Base-by-base conservation (phyloP, 2,888 invertebrate genomes). In the Tinea trinotella region DNA sequence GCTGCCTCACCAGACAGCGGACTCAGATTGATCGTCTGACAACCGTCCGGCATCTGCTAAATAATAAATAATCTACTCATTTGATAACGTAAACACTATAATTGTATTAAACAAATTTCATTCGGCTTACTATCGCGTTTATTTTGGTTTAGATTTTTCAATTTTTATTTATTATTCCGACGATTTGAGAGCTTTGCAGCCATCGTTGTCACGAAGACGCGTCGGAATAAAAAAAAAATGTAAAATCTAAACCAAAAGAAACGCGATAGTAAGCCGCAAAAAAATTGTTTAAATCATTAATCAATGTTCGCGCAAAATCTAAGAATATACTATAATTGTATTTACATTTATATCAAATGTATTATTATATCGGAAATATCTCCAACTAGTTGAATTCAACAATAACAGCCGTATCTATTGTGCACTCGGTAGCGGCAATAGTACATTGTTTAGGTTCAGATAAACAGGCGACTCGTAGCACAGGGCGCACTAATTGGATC, bases 401-500 rank as follows among this genome's bases (percentile, higher is more conserved):
- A 40, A 40, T 40, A 40, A 40, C 40, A 40, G 12, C 13, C 13
- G 40, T 40, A 40, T 40, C 40, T 40, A 40, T 40, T 40, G 13
- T 40, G 40, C n/a, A 15, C 40, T 7, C 40, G 40, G 13, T 40
- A 40, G 40, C 30, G 30, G 30, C 40, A 40, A 40, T 15, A 40
- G 13, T 15, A 40, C 40, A 40, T 40, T 40, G 40, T 40, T 40
- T 40, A 40, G 40, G 40, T 40, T 40, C 40, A 40, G 40, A 40
- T 15, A 40, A 40, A 40, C 40, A 40, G 40, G 40, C 40, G 48
- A 20, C 19, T 19, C 48, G 20, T 20, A n/a, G 18, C 48, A 48
- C 48, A 48, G 34, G 34, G 34, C 35, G 18, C 15, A 52, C 52
- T 52, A 52, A 52, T 52, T 52, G 52, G 52, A 52, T 35, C 34